Evolutionary conservation across 53 echinoderm and acorn worm species (phyloP), one percentile per base, ranked within the genome.

Genomic region (Actinopyga echinites): DNA sequence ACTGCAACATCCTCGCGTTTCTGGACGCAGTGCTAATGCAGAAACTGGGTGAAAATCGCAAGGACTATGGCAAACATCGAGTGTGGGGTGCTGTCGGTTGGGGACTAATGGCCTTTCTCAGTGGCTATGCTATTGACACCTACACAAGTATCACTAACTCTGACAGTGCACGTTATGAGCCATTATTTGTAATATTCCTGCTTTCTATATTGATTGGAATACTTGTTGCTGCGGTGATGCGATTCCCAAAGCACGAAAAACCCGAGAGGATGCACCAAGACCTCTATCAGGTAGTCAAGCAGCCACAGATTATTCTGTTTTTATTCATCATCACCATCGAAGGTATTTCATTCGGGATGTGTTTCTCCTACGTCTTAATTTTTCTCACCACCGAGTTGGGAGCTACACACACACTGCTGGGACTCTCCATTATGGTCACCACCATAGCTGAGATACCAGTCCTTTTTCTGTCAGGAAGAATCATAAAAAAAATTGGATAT

Each of bases 61-160:
- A 87, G 38, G 95, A 91, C 80, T 95, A 95, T 44, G 91, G 93
- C 31, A 95, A 93, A 79, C 90, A 91, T 49, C 83, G 93, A 12
- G 28, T 95, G 56, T 95, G 95, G 95, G 95, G 95, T 17, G 91
- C 95, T 3, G 68, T 95, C 21, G 93, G 95, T 56, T 95, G 91
- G 91, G 95, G 93, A 10, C 11, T 65, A 13, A 91, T 95, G 66
- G 93, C 95, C 6, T 53, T 93, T 32, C 60, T 91, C 35, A 89
- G 87, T 21, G 95, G 95, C 21, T 64, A 60, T 12, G 84, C 91
- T 43, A 83, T 93, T 15, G 95, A 95, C 30, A 35, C 80, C 4
- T 67, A 83, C 62, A 85, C 86, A 6, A 12, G 57, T 30, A 35
- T 59, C 26, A 60, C 63, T 25, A 45, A 64, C 67, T 57, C 89